Conservation (phyloP, 2,888 invertebrate genomes). For the Papilio demoleus region DNA sequence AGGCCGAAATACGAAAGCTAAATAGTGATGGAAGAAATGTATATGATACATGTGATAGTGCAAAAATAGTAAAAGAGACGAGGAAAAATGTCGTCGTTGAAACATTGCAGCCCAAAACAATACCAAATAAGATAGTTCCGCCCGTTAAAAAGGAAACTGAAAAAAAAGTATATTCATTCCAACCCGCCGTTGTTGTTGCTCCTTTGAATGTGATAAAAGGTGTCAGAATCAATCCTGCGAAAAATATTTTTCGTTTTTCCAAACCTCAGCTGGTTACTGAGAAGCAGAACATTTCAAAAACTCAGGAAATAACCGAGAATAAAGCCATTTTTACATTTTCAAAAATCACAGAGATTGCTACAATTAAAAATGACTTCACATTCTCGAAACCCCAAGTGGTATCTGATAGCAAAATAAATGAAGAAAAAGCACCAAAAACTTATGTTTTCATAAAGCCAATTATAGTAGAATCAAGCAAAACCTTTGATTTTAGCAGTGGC, state of each 20-base stretch:
- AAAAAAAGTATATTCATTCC: conserved; percentile 65
- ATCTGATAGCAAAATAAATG: neutral
- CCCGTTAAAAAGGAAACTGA: conserved; percentile 45
- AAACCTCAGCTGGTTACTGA: conserved; percentile 60
- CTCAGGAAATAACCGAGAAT: conserved; percentile 54
- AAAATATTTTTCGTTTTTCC: conserved; percentile 70
- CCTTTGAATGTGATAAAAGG: conserved; percentile 61
- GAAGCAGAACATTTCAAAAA: conserved; percentile 70
- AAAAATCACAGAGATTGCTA: neutral
- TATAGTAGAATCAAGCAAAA: conserved; percentile 44
- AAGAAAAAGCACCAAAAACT: conserved; percentile 46
- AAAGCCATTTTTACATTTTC: conserved; percentile 14
- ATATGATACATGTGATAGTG: neutral
- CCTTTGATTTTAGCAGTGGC: conserved; percentile 26
- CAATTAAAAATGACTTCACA: conserved; percentile 22
- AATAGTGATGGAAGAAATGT: conserved; percentile 57
- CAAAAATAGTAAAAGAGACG: conserved; percentile 52
- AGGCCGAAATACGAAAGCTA: conserved; percentile 64
- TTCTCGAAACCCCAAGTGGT: conserved; percentile 11
- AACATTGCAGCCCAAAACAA: conserved; percentile 51
- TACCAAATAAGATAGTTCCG: conserved; percentile 45
- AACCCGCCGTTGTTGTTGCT: conserved; percentile 71
- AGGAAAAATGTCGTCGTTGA: conserved; percentile 54
- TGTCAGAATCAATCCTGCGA: conserved; percentile 64
- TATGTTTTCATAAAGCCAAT: conserved; percentile 47